Base-by-base conservation (phyloP, 2,888 invertebrate genomes). In the Mactromeris polynyma region DNA sequence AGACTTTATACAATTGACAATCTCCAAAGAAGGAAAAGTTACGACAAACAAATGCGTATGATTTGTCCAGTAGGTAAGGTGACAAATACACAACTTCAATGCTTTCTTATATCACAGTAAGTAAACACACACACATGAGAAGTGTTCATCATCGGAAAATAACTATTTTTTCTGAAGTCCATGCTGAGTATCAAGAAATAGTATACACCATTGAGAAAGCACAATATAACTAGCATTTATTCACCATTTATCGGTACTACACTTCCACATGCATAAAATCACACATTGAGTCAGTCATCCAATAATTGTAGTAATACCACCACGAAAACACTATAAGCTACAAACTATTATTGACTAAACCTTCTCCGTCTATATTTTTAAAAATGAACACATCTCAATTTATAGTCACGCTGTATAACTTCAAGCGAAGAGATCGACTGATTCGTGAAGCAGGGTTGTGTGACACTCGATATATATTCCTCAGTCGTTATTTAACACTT, bases 401-500 rank as follows among this genome's bases (percentile, higher is more conserved):
- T 64, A 64, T 64, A 26, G n/a, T 64, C 26, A 64, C 58, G 26
- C 26, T 64, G n/a, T 64, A 26, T 64, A 64, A 64, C 58, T 64
- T 64, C n/a, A 64, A 64, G 9, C 26, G 58, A 7, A 64, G 58
- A 64, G 58, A 26, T 64, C 58, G 6, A 26, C 26, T 64, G 58
- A 64, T n/a, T 26, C n/a, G 58, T 26, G 26, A 64, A 64, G 26
- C 26, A 64, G 58, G 26, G 9, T 26, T 9, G 26, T 64, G 58
- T 64, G 58, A 64, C 58, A 64, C 58, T 26, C 26, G 58, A 64
- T 64, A 64, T 64, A 64, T 64, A 64, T 21, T 64, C 26, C 58
- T 17, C 58, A n/a, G 26, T 64, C 1, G 58, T 64, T 64, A 83
- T 84, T 84, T 36, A 51, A 84, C 78, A 84, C 78, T 14, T 84